Conservation (phyloP, 2,797 vertebrate genomes). For the Coccyzus lansbergi region DNA sequence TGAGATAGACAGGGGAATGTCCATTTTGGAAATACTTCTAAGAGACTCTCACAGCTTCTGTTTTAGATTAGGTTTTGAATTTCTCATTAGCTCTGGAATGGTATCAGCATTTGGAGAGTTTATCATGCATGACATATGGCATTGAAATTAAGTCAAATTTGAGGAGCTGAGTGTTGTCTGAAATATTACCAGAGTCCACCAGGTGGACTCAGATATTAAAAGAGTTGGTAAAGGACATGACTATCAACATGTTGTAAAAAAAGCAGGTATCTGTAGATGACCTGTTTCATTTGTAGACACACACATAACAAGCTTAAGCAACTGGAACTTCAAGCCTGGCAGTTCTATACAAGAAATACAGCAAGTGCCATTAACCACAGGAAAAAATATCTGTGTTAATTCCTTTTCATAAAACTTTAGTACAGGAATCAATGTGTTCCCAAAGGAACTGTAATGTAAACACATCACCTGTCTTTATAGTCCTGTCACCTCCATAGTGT, state of each 20-base stretch:
- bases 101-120: background rate
- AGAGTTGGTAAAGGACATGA: background rate
- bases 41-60: slow-evolving; percentile 32
- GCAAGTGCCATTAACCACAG: background rate
- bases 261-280: background rate
- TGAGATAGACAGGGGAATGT: background rate
- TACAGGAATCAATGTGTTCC: background rate
- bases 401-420: background rate
- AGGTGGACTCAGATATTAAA: background rate
- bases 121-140: background rate
- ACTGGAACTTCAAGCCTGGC: background rate
- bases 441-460: background rate
- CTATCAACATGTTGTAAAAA: background rate
- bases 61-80: slow-evolving; percentile 39
- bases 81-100: slow-evolving; percentile 22
- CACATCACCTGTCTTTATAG: background rate
- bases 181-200: background rate
- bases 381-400: background rate
- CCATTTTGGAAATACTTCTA: slow-evolving; percentile 50
- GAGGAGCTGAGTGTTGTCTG: background rate
- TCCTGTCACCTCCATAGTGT: background rate
- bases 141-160: background rate
- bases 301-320: background rate
- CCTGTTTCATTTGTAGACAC: background rate
- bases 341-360: background rate